Percentiles rank a stretch among this genome's conserved stretches.
Conservation (phyloP, 2,797 vertebrate genomes). For the Liasis olivaceus region DNA sequence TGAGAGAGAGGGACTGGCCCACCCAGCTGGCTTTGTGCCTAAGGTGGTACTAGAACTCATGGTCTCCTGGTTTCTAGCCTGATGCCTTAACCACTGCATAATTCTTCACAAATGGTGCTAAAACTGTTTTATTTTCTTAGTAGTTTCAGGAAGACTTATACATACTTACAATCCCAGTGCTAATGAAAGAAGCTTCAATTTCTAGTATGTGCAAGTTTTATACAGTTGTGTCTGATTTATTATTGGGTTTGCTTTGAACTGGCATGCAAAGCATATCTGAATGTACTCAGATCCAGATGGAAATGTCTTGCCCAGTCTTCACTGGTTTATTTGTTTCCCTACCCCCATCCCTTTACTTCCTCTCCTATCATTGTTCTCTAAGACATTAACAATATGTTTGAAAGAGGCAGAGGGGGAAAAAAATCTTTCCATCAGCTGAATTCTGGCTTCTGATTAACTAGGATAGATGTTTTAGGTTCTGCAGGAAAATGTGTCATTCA, state of each 20-base stretch:
- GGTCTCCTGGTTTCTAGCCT: no score
- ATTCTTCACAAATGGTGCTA: neutral
- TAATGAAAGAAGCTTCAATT: constrained; percentile 20
- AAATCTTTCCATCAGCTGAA: constrained; percentile 25
- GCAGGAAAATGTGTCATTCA: neutral
- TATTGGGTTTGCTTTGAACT: neutral
- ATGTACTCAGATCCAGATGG: constrained; percentile 36
- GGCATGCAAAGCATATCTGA: constrained; percentile 33
- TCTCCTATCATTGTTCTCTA: neutral
- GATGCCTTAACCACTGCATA: neutral
- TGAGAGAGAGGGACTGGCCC: no score
- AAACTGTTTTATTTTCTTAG: constrained; percentile 43
- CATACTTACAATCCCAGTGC: constrained; percentile 21
- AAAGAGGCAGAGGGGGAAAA: constrained; percentile 26
- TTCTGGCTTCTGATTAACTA: constrained; percentile 19
- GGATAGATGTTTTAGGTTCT: constrained; percentile 22
- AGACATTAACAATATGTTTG: constrained; percentile 18
- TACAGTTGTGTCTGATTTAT: constrained; percentile 31
- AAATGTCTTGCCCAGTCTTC: constrained; percentile 20
- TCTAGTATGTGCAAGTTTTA: constrained; percentile 11
- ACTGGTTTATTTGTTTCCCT: neutral
- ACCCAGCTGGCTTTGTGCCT: no score
- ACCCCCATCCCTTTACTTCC: neutral
- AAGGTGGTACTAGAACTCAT: no score
- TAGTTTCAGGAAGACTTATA: constrained; percentile 31